Base-by-base conservation (phyloP, 2,888 invertebrate species). In the Andricus curvator region DNA sequence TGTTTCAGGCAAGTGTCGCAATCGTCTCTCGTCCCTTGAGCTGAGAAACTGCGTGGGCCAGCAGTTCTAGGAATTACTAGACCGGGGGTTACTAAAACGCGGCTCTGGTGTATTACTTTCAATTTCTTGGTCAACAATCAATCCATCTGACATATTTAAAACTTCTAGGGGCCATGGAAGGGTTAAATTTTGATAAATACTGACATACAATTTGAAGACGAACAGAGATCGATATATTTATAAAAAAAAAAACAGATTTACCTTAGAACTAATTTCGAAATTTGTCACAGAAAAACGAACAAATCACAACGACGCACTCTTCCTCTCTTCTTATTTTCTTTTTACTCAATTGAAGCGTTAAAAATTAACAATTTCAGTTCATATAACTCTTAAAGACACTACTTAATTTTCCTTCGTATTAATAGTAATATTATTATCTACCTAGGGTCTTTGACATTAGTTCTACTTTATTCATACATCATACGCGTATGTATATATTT, bases 401-500 rank as follows among this genome's bases (percentile, higher is more conserved):
- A 74, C 51, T 74, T 33, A 29, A 74, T 56, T 74, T 74, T 56
- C 29, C 33, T 56, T 56, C 15, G n/a, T 56, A 56, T 11, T 74
- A 74, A 29, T 74, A 74, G n/a, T n/a, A 74, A 17, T 74, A 74
- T 20, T 74, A 51, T 22, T 25, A 62, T 62, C n/a, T 74, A 33
- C n/a, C 74, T 74, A 74, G 29, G 51, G 29, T 74, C 56, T 74
- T 51, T 74, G 33, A 56, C 74, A 74, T 67, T 74, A 74, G 51
- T n/a, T 56, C 74, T 74, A 56, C 51, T 33, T 48, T 48, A 70
- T 51, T 70, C 48, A 51, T 74, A 74, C 15, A 56, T 74, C 51
- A 83, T 87, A 86, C 85, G 87, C 85, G 81, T 86, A 88, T 86
- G 84, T 83, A 85, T 84, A 83, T 88, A 86, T 88, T 85, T 84